These are phyloP conservation scores for Halcyon chelicuti DNA, from an alignment of 2,797 vertebrate species.

Conservation along the genomic window DNA sequence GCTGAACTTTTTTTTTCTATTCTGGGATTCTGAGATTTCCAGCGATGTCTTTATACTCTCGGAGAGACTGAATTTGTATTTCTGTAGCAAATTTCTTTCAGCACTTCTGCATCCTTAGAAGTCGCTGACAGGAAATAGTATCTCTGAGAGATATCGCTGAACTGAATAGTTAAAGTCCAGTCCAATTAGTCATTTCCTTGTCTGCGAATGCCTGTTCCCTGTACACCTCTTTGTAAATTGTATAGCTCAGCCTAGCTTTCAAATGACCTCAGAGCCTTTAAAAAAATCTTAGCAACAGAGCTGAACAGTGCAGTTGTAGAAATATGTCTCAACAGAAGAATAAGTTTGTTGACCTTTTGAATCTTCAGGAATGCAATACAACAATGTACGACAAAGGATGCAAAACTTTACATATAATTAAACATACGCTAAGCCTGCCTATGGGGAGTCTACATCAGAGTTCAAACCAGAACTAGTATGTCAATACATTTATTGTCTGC, in stretches of 20 bases:
- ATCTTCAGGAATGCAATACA: background rate
- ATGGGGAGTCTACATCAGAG: background rate
- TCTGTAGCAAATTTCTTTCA: background rate
- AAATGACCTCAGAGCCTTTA: background rate
- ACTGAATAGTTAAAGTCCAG: background rate
- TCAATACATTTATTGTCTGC: background rate
- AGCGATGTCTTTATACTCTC: background rate
- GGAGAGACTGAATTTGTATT: background rate
- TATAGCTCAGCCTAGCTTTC: background rate
- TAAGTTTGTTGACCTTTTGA: background rate
- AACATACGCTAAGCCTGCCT: background rate
- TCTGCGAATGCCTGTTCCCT: background rate
- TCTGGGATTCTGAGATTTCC: background rate
- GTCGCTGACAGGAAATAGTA: background rate
- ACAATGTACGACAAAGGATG: background rate
- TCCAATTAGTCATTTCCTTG: slow-evolving; percentile 8
- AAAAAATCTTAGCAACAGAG: background rate
- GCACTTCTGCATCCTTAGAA: background rate
- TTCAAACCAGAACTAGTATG: background rate
- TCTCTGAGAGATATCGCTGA: background rate
- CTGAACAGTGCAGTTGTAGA: background rate
- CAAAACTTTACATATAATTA: background rate
- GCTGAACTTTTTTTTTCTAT: background rate
- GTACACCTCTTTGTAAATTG: background rate
- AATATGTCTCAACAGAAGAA: background rate